Evolutionary conservation across 2,113 vertebrate genomes (phyloP).

Genomic region (Corydoras maculifer): DNA sequence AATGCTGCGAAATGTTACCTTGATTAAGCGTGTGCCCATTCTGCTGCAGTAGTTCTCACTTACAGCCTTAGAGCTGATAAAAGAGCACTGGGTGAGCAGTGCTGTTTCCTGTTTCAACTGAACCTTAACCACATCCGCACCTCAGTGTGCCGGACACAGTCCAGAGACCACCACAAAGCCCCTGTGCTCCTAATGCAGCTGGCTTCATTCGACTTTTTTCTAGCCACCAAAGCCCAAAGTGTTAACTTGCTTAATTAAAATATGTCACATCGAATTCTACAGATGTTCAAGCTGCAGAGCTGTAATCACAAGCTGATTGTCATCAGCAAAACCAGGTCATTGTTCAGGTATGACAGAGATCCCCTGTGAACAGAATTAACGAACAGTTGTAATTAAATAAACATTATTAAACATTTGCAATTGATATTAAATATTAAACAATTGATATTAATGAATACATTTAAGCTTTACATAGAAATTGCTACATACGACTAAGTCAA

Average conservation of each 20-base stretch:
- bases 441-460: no score
- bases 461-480: no score
- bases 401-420: no score
- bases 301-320: no score
- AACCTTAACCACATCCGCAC: slow-evolving; percentile 38
- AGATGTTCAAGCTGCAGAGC: no score
- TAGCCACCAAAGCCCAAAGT: neutral
- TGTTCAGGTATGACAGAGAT: no score
- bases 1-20: slow-evolving; percentile 22
- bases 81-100: neutral
- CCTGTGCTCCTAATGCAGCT: neutral
- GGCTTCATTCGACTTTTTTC: neutral
- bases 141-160: slow-evolving; percentile 22
- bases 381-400: no score
- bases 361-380: no score
- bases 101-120: slow-evolving; percentile 44
- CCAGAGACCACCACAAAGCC: slow-evolving; percentile 37
- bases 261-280: neutral
- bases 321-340: no score
- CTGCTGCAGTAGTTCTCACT: slow-evolving; percentile 1
- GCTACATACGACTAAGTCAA: no score
- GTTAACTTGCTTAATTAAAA: neutral
- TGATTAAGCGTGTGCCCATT: neutral
- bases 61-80: slow-evolving; percentile 4
- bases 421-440: no score